Evolutionary conservation across 1,140 invertebrate species (phyloP).

Genomic region (Sinella curviseta): DNA sequence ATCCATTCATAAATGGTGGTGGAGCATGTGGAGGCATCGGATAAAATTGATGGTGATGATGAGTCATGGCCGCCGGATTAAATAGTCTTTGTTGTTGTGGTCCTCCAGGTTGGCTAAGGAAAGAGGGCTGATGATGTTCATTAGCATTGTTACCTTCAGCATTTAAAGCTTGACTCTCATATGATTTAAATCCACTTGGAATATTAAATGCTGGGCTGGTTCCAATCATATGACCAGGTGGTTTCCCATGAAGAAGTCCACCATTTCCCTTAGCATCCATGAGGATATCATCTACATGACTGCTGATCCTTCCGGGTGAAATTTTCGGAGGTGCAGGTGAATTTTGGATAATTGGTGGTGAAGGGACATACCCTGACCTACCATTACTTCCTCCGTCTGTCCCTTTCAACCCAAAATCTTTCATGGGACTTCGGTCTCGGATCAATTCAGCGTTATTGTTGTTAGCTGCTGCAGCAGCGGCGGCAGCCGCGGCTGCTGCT

Average conservation of each 20-base stretch:
- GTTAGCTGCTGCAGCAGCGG: neutral
- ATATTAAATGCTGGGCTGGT: slow-evolving; percentile 15
- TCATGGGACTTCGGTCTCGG: neutral
- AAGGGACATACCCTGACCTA: slow-evolving; percentile 5
- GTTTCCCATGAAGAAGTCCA: neutral
- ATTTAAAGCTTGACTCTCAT: slow-evolving; percentile 12
- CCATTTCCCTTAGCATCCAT: neutral
- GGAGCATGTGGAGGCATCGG: neutral
- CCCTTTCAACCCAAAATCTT: slow-evolving; percentile 2
- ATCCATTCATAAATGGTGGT: slow-evolving; percentile 13
- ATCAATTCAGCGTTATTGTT: neutral
- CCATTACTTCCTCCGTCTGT: neutral
- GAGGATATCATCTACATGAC: neutral
- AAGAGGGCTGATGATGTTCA: neutral
- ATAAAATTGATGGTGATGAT: slow-evolving; percentile 10
- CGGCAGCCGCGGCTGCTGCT: neutral
- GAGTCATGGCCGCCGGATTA: neutral
- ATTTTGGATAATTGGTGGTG: slow-evolving; percentile 8
- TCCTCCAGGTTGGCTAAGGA: neutral
- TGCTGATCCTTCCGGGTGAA: neutral
- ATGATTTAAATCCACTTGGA: slow-evolving; percentile 13
- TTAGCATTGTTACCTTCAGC: neutral
- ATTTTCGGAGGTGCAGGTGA: slow-evolving; percentile 25
- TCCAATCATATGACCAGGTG: neutral
- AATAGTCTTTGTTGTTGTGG: neutral